These are phyloP conservation scores for Amblyraja radiata DNA, from an alignment of 2,797 vertebrate species.

Conservation along the genomic window DNA sequence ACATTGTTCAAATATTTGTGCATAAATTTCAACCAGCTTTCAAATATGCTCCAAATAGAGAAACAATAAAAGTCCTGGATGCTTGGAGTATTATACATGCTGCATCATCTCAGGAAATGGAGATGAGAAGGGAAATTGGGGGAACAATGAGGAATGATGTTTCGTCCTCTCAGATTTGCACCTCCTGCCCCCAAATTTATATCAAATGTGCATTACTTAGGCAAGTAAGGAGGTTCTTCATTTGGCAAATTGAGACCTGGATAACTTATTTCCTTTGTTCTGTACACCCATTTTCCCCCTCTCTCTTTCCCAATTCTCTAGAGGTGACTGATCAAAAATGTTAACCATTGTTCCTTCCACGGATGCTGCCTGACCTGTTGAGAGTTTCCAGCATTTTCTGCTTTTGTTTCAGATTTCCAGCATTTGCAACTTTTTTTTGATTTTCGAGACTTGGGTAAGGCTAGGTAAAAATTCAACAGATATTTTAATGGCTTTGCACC, in stretches of 20 bases:
- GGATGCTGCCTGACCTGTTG: too few species aligned
- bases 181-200: background rate
- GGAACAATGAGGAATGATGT: background rate
- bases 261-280: background rate
- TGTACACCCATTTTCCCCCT: too few species aligned
- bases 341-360: too few species aligned
- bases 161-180: background rate
- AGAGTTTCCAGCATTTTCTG: too few species aligned
- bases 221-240: background rate
- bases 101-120: background rate
- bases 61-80: background rate
- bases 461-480: background rate
- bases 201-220: background rate
- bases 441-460: too few species aligned
- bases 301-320: too few species aligned
- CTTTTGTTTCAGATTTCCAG: too few species aligned
- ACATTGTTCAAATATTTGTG: background rate
- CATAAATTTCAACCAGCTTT: background rate
- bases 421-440: too few species aligned
- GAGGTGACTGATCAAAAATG: too few species aligned
- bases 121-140: background rate
- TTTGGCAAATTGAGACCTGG: background rate
- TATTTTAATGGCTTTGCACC: background rate
- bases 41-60: background rate
- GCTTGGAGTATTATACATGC: background rate